A percentile compares a stretch with the other conserved stretches of the same genome.
Conservation (phyloP, 37 sponge, comb jelly and placozoan genomes). For the Tethya wilhelma region DNA sequence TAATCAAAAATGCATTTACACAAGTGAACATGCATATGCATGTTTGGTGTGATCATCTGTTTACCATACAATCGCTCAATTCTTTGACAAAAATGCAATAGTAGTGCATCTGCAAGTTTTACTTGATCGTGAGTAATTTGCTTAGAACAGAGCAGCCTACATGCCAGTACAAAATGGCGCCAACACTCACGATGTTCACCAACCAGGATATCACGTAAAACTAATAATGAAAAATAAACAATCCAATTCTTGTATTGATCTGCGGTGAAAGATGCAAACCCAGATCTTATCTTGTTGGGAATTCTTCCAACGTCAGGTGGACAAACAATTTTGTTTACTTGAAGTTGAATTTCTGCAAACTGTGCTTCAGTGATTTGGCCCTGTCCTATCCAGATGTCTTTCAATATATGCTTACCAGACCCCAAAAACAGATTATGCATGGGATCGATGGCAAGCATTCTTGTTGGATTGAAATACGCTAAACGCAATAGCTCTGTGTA, state of each 20-base stretch:
- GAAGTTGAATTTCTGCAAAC: conserved; percentile 13
- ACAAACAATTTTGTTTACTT: conserved; percentile 3
- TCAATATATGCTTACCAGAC: conserved; percentile 34
- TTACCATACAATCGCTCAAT: conserved; percentile 22
- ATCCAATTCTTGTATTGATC: conserved; percentile 62
- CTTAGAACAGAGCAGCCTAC: conserved; percentile 3
- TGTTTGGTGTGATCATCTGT: conserved; percentile 13
- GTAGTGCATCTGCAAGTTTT: conserved; percentile 10
- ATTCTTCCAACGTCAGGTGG: conserved; percentile 31
- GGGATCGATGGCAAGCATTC: conserved; percentile 51
- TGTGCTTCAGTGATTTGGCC: neutral
- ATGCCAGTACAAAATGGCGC: conserved; percentile 35
- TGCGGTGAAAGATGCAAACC: conserved; percentile 44
- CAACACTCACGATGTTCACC: conserved; percentile 24
- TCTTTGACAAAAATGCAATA: conserved; percentile 21
- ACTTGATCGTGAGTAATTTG: neutral
- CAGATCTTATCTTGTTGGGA: conserved; percentile 22
- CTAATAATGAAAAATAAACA: conserved; percentile 1
- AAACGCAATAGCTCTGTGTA: conserved; percentile 45
- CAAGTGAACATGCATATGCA: conserved; percentile 42
- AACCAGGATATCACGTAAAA: conserved; percentile 16
- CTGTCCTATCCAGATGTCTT: conserved; percentile 26
- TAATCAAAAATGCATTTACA: conserved; percentile 31
- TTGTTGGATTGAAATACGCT: conserved; percentile 38
- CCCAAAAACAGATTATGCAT: conserved; percentile 66